These are phyloP conservation scores for Drosophila pseudotakahashii DNA, from an alignment of 2,888 invertebrate species.

Conservation along the genomic window DNA sequence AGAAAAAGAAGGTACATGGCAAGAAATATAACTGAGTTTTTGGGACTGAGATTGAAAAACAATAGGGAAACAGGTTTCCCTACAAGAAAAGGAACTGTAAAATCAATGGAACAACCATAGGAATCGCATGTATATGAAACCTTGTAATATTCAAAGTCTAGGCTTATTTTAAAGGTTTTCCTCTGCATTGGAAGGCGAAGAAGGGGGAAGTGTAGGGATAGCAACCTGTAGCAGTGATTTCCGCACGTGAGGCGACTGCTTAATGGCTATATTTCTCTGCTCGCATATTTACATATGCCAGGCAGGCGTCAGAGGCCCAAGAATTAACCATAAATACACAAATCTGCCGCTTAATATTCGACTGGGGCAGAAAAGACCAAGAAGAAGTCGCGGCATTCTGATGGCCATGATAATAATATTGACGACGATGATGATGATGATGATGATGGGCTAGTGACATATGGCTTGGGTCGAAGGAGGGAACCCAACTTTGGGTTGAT, in stretches of 20 bases:
- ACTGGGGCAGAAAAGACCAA: not conserved
- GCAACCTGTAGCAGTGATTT: conserved; percentile 15
- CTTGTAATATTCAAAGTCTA: no score
- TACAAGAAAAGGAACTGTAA: no score
- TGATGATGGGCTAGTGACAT: conserved; percentile 41
- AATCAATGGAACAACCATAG: no score
- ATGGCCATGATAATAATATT: conserved; percentile 11
- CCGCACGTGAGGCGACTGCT: conserved; percentile 58
- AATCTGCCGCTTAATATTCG: conserved; percentile 29
- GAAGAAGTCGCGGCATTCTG: conserved; percentile 5
- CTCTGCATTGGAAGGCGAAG: not conserved
- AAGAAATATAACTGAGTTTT: not conserved
- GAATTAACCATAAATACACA: conserved; percentile 62
- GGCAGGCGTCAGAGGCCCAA: conserved; percentile 55
- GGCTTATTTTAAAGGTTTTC: no score
- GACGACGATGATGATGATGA: not conserved
- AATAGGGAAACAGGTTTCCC: not conserved
- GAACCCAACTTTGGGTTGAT: conserved; percentile 6
- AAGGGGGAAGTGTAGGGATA: not conserved
- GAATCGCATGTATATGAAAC: no score
- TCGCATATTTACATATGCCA: conserved; percentile 58
- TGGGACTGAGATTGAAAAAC: not conserved
- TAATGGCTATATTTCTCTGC: not conserved
- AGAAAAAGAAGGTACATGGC: not conserved
- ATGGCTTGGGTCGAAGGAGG: conserved; percentile 26